Evolutionary conservation across 2,888 invertebrate species (phyloP).

Genomic region (Cantharis flavilabris): DNA sequence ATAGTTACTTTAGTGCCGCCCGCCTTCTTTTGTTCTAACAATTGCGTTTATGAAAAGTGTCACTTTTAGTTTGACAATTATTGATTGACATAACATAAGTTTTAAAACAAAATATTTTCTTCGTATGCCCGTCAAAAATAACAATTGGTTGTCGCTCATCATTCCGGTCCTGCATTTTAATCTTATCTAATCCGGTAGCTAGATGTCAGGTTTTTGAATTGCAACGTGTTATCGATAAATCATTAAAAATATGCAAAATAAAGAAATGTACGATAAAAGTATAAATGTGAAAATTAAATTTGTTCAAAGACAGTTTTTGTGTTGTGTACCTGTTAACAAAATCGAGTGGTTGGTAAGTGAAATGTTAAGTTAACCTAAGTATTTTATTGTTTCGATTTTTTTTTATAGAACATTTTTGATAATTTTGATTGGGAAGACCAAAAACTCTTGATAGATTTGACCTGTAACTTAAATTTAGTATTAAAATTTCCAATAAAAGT

Average conservation of each 20-base stretch:
- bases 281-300: conserved; percentile 14
- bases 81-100: no score
- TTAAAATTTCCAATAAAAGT: conserved; percentile 65
- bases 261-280: conserved; percentile 26
- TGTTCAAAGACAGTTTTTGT: conserved; percentile 48
- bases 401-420: conserved; percentile 37
- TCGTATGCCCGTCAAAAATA: no score
- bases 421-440: conserved; percentile 60
- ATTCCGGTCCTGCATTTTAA: neutral
- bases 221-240: neutral
- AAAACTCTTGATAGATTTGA: conserved; percentile 61
- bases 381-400: neutral
- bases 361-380: conserved; percentile 3
- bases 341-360: conserved; percentile 36
- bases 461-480: conserved; percentile 61
- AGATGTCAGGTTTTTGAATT: neutral
- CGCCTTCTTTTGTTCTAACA: no score
- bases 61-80: no score
- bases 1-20: no score
- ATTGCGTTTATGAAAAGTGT: no score
- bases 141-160: neutral
- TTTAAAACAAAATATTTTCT: no score
- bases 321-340: conserved; percentile 39
- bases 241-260: neutral
- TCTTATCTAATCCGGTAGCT: neutral